These are phyloP conservation scores for Keiferia lycopersicella DNA, from an alignment of 2,888 invertebrate genomes.

Conservation along the genomic window DNA sequence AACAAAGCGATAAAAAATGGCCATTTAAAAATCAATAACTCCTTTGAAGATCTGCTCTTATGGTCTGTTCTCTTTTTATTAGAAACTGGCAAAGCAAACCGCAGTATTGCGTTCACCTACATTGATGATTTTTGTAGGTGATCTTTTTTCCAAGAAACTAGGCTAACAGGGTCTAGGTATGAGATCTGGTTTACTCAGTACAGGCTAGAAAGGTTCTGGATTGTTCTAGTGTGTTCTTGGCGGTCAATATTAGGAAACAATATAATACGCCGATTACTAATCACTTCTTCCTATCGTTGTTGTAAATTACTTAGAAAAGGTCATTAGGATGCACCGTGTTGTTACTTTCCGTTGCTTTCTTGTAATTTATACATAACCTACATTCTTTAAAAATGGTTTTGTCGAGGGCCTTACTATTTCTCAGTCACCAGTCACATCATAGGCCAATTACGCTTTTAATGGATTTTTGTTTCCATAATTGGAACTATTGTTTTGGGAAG, in stretches of 20 bases:
- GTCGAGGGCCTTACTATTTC: too few relatives aligned
- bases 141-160: conserved; percentile 15
- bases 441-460: too few relatives aligned
- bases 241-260: conserved; percentile 13
- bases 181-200: conserved; percentile 7
- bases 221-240: neutral
- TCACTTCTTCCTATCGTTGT: conserved; percentile 11
- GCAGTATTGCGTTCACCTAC: conserved; percentile 20
- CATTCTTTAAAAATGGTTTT: too few relatives aligned
- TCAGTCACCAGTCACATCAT: too few relatives aligned
- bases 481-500: too few relatives aligned
- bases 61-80: neutral
- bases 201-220: neutral
- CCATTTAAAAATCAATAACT: conserved; percentile 27
- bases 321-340: conserved; percentile 47
- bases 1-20: conserved; percentile 25
- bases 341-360: conserved; percentile 45
- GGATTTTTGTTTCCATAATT: too few relatives aligned
- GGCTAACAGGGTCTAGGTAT: conserved; percentile 10
- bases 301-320: conserved; percentile 30
- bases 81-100: conserved; percentile 23
- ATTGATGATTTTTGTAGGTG: conserved; percentile 1
- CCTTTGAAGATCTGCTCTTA: conserved; percentile 18
- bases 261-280: conserved; percentile 5
- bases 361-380: neutral